Conservation (phyloP, 92 coral and sea anemone species). For the Metridium senile region DNA sequence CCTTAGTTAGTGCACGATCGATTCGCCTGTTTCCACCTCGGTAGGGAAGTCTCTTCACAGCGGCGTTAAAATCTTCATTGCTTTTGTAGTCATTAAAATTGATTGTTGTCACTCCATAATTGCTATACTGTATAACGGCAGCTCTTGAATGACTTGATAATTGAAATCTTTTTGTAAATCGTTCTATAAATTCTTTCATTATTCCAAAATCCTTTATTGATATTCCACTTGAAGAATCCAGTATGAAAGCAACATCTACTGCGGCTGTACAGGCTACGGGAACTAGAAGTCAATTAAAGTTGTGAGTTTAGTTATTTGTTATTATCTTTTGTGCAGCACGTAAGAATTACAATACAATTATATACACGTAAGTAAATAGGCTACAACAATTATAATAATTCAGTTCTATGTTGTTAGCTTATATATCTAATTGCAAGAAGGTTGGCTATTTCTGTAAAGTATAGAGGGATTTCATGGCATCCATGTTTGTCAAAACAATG, state of each 20-base stretch:
- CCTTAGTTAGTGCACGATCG: slow-evolving; percentile 48
- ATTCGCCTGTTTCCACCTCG: slow-evolving; percentile 51
- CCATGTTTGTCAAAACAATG: no score
- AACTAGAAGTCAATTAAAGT: slow-evolving; percentile 2
- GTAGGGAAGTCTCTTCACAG: slow-evolving; percentile 32
- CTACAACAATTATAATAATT: no score
- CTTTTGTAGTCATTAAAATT: slow-evolving; percentile 34
- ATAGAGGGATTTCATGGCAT: no score
- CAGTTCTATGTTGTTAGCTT: no score
- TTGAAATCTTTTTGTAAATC: slow-evolving; percentile 37
- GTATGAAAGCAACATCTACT: slow-evolving; percentile 61
- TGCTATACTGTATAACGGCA: slow-evolving; percentile 57
- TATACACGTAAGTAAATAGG: no score
- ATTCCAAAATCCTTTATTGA: slow-evolving; percentile 40
- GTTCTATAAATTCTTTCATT: slow-evolving; percentile 60
- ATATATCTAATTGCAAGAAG: no score
- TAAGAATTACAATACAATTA: no score
- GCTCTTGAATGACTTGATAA: slow-evolving; percentile 48
- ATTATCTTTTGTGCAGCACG: no score
- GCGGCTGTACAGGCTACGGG: slow-evolving; percentile 42
- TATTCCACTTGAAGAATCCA: slow-evolving; percentile 73
- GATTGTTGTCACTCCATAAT: slow-evolving; percentile 31
- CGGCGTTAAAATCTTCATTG: slow-evolving; percentile 29
- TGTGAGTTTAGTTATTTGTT: background rate
- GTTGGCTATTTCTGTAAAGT: no score